Evolutionary conservation across 2,888 invertebrate species (phyloP), one percentile per base, ranked within the genome.

Genomic region (Macrosiphum euphorbiae): DNA sequence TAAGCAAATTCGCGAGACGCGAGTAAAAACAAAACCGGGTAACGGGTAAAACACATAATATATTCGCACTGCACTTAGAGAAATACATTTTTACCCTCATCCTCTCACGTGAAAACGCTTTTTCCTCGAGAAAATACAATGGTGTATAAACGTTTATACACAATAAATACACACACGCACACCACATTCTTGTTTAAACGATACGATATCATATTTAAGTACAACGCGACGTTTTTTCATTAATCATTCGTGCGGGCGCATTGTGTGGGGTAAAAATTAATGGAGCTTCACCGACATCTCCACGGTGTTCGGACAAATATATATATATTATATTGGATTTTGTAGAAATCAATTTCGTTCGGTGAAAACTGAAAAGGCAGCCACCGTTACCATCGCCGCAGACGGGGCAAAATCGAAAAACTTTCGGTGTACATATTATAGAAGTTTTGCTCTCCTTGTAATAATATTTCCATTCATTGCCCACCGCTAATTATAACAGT

Each of bases 291-390:
- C 86, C n/a, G 58, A 58, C 86, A 88, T 92, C 88, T 88, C 92
- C n/a, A 7, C 52, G n/a, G 88, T 78, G 28, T 55, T 41, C 8
- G n/a, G 92, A 93, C 78, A 84, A 89, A 88, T 89, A 91, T 28
- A 52, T 90, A 90, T 47, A 87, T 87, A 90, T 78, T 90, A 84
- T 61, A 87, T 87, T 52, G 92, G 44, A n/a, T 92, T 88, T 92
- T 92, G 52, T 88, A 87, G 52, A 93, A 88, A 93, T 89, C 92
- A 89, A 93, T 93, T 89, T 88, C 58, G 84, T 93, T 89, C 67
- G 52, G 28, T 55, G 52, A 92, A 88, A 92, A 92, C 20, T 55
- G 52, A 92, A 88, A 92, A 92, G 52, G 55, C 88, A 84, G 85
- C 44, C 52, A 16, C 41, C 91, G 28, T 50, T 24, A 4, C 61